These are phyloP conservation scores for Lasiurus cinereus DNA, from an alignment of 2,113 vertebrate species.

Conservation along the genomic window DNA sequence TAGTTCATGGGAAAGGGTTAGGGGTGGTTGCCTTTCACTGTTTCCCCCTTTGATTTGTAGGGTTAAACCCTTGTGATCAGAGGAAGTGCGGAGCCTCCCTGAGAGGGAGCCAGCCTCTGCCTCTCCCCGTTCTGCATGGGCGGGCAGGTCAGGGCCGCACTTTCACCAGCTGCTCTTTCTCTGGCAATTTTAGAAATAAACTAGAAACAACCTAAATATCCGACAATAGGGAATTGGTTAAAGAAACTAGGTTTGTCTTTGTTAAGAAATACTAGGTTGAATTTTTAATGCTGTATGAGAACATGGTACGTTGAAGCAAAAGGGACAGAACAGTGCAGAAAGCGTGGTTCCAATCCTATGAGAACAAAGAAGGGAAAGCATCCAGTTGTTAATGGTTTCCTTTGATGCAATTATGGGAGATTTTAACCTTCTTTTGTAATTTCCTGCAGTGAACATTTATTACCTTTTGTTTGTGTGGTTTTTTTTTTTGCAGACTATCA, in stretches of 20 bases:
- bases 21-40: not conserved
- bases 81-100: not conserved
- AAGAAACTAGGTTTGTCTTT: slow-evolving; percentile 31
- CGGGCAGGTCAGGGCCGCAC: not conserved
- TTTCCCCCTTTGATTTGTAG: not conserved
- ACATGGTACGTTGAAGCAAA: not conserved
- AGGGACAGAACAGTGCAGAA: not conserved
- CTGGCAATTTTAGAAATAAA: not conserved
- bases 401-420: not conserved
- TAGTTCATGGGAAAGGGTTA: slow-evolving; percentile 7
- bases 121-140: not conserved
- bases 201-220: not conserved
- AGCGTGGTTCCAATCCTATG: not conserved
- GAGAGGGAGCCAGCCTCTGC: not conserved
- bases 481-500: not conserved
- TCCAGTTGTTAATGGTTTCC: not conserved
- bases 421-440: not conserved
- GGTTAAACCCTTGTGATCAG: not conserved
- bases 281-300: slow-evolving; percentile 14
- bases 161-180: not conserved
- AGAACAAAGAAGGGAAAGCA: slow-evolving; percentile 32
- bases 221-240: not conserved
- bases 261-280: slow-evolving; percentile 41
- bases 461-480: not conserved
- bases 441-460: not conserved